Base-by-base conservation (phyloP, 2,888 invertebrate species). In the Cataglyphis altisquamis region DNA sequence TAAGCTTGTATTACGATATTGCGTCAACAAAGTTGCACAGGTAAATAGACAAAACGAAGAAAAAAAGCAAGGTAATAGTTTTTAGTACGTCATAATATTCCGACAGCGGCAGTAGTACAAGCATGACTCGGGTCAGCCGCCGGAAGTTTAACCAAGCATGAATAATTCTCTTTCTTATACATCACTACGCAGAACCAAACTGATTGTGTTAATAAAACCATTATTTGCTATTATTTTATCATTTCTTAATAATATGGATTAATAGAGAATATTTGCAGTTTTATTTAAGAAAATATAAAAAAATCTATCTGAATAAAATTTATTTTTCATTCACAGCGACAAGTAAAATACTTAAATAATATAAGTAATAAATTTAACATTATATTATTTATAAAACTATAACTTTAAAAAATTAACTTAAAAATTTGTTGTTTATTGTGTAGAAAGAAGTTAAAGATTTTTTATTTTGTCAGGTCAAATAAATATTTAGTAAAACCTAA, bases 101-200 rank as follows among this genome's bases (percentile, higher is more conserved):
- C 60, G 60, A 45, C 21, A 21, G 60, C 57, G 78, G 45, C 70
- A 80, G 78, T 80, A 80, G 72, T 72, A 80, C 8, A 48, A 80
- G 60, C 72, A 36, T 25, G 60, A 15, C 25, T 78, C 32, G 21
- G 21, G 45, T 72, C 78, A 80, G 60, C 60, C 57, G 45, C 2
- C 39, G 8, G 45, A 45, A 60, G 21, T 70, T 60, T n/a, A 32
- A 78, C 41, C 29, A 52, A 52, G 41, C 57, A 45, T 21, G 5
- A 3, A 18, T 70, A 60, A 72, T 9, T 32, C n/a, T 41, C 29
- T 57, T 70, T 78, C 6, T 68, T 41, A 70, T 15, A n/a, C 57
- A 25, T 70, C 41, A 70, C 12, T 75, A 29, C 48, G 39, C 41
- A 18, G 12, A 25, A 66, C 18, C 25, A 12, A 67, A n/a, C 15